Evolutionary conservation across 2,797 vertebrate species (phyloP).

Genomic region (Melanotaenia nigrans): DNA sequence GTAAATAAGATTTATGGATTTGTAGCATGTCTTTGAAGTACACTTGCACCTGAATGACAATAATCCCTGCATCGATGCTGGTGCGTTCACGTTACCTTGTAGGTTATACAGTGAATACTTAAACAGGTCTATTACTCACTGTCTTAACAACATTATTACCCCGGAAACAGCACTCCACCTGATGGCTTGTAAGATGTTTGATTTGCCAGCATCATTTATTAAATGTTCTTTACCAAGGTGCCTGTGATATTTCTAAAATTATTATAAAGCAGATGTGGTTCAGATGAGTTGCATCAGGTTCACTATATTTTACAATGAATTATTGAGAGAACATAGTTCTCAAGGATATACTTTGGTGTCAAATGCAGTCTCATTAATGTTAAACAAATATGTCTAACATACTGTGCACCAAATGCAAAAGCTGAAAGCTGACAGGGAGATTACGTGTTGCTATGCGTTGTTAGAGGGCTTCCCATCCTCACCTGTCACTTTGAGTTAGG

Average conservation of each 20-base stretch:
- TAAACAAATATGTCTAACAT: background rate
- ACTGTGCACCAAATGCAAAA: background rate
- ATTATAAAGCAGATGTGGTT: background rate
- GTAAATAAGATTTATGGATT: slow-evolving; percentile 21
- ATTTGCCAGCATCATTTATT: slow-evolving; percentile 14
- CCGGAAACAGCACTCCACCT: slow-evolving; percentile 47
- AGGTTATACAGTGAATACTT: slow-evolving; percentile 32
- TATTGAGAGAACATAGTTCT: no score
- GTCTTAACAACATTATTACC: slow-evolving; percentile 45
- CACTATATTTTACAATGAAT: background rate
- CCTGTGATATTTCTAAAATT: background rate
- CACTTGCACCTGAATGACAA: background rate
- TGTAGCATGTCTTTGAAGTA: background rate
- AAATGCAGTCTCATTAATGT: background rate
- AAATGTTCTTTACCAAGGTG: slow-evolving; percentile 2
- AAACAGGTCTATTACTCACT: slow-evolving; percentile 38
- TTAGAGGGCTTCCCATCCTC: no score
- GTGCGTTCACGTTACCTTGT: slow-evolving; percentile 9
- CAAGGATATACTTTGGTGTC: background rate
- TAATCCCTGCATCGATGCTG: slow-evolving; percentile 3
- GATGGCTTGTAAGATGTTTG: slow-evolving; percentile 10
- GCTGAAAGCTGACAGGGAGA: slow-evolving; percentile 2
- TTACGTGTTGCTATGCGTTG: background rate
- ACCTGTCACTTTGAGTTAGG: slow-evolving; percentile 18
- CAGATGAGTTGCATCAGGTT: background rate